phyloP scores from a whole-genome alignment of 2,888 invertebrate genomes.

The Invenusta paracnida region DNA sequence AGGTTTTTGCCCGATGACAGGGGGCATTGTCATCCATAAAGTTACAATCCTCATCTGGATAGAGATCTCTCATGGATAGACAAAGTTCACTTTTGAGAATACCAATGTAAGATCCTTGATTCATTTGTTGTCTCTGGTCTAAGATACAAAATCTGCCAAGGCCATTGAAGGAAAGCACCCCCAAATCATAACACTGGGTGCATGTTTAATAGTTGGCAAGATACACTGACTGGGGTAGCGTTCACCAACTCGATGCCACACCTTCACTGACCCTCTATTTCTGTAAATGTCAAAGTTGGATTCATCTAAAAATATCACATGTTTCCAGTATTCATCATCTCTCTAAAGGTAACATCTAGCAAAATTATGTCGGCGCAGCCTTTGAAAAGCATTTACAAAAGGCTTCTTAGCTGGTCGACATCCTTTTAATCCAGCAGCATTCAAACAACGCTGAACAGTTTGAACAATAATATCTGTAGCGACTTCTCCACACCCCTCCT shows the following conservation, averaged over 20 bases:
- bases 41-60: not conserved
- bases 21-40: constrained; percentile 14
- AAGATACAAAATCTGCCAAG: constrained; percentile 7
- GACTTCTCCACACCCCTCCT: not conserved
- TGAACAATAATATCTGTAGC: not conserved
- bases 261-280: constrained; percentile 15
- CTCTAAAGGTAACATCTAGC: not conserved
- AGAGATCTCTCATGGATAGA: constrained; percentile 1
- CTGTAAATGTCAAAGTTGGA: not conserved
- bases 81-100: constrained; percentile 12
- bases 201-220: not conserved
- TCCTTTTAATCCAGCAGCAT: not conserved
- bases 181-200: constrained; percentile 23
- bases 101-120: not conserved
- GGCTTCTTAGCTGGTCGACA: constrained; percentile 13
- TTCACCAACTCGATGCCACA: constrained; percentile 6
- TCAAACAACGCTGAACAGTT: constrained; percentile 13
- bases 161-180: constrained; percentile 16
- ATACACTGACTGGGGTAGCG: constrained; percentile 8
- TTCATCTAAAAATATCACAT: constrained; percentile 25
- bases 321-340: not conserved
- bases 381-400: constrained; percentile 11
- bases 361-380: not conserved
- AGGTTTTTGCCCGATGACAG: not conserved
- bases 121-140: not conserved